Conservation (phyloP, 2,113 vertebrate genomes). For the Numida meleagris region DNA sequence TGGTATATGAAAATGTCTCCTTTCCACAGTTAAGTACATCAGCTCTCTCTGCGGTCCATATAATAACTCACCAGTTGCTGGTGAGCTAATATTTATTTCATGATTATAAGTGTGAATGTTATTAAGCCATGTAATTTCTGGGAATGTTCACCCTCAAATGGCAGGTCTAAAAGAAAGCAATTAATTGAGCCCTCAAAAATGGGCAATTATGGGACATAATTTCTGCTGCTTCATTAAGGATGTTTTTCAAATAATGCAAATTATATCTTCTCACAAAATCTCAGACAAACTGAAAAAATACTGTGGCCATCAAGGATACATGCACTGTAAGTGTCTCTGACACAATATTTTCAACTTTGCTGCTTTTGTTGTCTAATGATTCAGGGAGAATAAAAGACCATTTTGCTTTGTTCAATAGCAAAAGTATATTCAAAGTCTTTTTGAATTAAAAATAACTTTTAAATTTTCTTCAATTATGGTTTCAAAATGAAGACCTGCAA, state of each 20-base stretch:
- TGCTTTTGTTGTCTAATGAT: background rate
- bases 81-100: constrained; percentile 20
- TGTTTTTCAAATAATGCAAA: constrained; percentile 5
- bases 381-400: background rate
- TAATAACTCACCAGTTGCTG: background rate
- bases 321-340: background rate
- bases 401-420: background rate
- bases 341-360: background rate
- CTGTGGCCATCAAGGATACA: background rate
- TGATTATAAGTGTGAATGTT: background rate
- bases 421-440: background rate
- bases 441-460: background rate
- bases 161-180: constrained; percentile 10
- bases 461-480: background rate
- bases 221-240: constrained; percentile 31
- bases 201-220: background rate
- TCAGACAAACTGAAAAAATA: constrained; percentile 4
- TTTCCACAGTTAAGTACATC: background rate
- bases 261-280: constrained; percentile 8
- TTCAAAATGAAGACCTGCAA: background rate
- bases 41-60: background rate
- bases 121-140: constrained; percentile 8
- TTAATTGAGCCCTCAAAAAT: background rate
- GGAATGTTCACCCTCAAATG: background rate
- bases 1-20: background rate